Evolutionary conservation across 2,888 invertebrate species (phyloP), one percentile per base, ranked within the genome.

Genomic region (Neoascia interrupta): DNA sequence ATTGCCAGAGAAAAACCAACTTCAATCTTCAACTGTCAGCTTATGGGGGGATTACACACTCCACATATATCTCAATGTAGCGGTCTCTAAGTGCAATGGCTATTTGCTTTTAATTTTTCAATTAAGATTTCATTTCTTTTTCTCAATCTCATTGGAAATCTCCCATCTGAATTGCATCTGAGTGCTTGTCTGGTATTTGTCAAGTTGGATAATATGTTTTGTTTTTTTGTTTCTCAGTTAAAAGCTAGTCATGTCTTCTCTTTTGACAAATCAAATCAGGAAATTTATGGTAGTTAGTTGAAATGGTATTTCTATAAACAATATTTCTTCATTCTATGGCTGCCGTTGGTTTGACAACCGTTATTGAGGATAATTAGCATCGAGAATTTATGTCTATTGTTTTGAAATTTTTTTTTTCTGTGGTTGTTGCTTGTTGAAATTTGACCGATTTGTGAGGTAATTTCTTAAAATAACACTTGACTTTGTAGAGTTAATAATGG

Each of bases 1-100:
- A 15, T 49, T 64, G 70, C 61, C 60, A n/a, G n/a, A 23, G 31
- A 53, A 54, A 41, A 53, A 66, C 39, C 47, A 60, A 61, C 79
- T 79, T 79, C 73, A 79, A 73, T 73, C 73, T 68, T 73, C 73
- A 79, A 47, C 66, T 79, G 79, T 79, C 79, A 73, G 73, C 66
- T 79, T 79, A 79, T 68, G 31, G 60, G 58, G 60, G 73, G 73
- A 68, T 73, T 79, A 79, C 68, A n/a, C n/a, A 61, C 54, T 31
- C 18, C 13, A 31, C n/a, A 28, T n/a, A n/a, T n/a, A n/a, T n/a
- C n/a, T n/a, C n/a, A n/a, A n/a, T n/a, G n/a, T 45, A 43, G 19
- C 66, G 26, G 41, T 51, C 45, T 63, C 39, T 75, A 31, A 69
- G 61, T 76, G 70, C 70, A 70, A 58, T 58, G 47, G 73, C 51